Evolutionary conservation across 2,797 vertebrate species (phyloP).

Genomic region (Heterohyrax brucei): DNA sequence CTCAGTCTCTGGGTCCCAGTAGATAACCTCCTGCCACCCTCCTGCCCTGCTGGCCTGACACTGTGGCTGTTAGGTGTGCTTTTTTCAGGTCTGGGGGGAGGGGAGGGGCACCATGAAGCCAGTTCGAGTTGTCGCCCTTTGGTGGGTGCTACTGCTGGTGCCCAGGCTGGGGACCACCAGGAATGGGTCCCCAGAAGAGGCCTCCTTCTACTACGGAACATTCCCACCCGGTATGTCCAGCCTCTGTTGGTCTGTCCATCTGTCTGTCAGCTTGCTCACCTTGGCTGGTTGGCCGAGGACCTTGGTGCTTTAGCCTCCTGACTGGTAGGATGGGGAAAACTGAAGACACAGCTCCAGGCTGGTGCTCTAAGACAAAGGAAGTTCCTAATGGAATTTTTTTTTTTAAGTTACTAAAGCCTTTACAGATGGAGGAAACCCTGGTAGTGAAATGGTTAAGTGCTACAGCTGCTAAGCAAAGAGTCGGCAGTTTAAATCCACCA

Average conservation of each 20-base stretch:
- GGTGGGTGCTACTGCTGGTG: conserved; percentile 92
- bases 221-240: conserved; percentile 94
- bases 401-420: neutral
- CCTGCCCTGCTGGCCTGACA: neutral
- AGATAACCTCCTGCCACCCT: neutral
- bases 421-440: neutral
- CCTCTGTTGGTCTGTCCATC: neutral
- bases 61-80: conserved; percentile 87
- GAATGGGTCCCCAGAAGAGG: conserved; percentile 94
- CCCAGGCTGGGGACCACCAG: conserved; percentile 91
- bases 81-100: conserved; percentile 67
- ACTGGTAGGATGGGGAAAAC: neutral
- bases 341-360: neutral
- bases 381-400: neutral
- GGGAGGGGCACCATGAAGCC: conserved; percentile 82
- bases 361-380: conserved; percentile 2
- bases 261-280: neutral
- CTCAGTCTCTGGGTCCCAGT: neutral
- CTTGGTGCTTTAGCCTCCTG: neutral
- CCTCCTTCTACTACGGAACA: conserved; percentile 97
- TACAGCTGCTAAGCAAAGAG: too few species aligned
- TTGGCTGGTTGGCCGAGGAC: neutral
- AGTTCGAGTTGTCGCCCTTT: conserved; percentile 80
- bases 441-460: too few species aligned
- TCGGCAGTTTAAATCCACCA: too few species aligned